Percentiles rank a stretch among this genome's conserved stretches.
Evolutionary conservation across 2,797 vertebrate genomes (phyloP).

Genomic region (Phrynocephalus vlangalii): DNA sequence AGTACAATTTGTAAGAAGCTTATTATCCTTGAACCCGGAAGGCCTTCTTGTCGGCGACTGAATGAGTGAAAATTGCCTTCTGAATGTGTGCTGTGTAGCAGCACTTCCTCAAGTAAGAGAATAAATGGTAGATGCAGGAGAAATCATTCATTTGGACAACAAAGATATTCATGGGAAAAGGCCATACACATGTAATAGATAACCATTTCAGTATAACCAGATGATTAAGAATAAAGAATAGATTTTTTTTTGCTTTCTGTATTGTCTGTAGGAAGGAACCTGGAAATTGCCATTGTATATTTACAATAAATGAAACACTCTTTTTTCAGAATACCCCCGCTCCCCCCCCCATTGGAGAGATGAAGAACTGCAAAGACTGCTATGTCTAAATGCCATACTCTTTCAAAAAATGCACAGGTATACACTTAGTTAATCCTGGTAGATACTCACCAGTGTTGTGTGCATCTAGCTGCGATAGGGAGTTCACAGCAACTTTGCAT

Average conservation of each 20-base stretch:
- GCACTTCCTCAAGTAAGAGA: not conserved
- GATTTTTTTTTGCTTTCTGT: slow-evolving; percentile 13
- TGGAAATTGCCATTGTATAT: not conserved
- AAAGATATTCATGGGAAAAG: slow-evolving; percentile 1
- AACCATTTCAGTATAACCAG: slow-evolving; percentile 8
- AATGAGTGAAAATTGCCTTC: not conserved
- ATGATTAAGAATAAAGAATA: slow-evolving; percentile 27
- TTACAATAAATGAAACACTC: slow-evolving; percentile 29
- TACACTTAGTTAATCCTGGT: not conserved
- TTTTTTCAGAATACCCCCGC: not conserved
- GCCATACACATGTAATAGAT: slow-evolving; percentile 3
- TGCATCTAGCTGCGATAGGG: slow-evolving; percentile 94
- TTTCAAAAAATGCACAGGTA: not conserved
- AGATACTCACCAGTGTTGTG: slow-evolving; percentile 90
- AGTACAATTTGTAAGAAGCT: not conserved
- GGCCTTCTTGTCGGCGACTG: no score
- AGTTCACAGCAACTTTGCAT: slow-evolving; percentile 98
- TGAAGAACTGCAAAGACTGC: not conserved
- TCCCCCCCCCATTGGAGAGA: not conserved
- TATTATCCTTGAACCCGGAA: not conserved
- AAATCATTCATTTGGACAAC: slow-evolving; percentile 28
- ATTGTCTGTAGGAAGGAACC: not conserved
- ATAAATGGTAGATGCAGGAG: slow-evolving; percentile 14
- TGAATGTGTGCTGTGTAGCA: not conserved
- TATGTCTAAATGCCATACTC: slow-evolving; percentile 13